Evolutionary conservation across 2,797 vertebrate genomes (phyloP).

Genomic region (Emys orbicularis): DNA sequence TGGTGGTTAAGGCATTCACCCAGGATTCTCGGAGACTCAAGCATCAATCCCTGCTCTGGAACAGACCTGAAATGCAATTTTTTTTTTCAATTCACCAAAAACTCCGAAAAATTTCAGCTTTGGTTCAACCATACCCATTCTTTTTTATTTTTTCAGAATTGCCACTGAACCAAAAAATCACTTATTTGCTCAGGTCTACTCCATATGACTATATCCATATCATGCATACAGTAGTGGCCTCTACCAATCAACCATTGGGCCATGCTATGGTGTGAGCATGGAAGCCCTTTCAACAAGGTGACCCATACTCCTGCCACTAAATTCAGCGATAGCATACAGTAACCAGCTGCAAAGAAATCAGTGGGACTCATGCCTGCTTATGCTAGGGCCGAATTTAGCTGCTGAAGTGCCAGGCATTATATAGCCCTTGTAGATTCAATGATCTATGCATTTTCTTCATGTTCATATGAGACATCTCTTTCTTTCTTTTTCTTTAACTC

Average conservation of each 20-base stretch:
- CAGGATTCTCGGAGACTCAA: background rate
- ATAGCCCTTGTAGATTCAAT: background rate
- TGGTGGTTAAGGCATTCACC: background rate
- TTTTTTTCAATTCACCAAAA: background rate
- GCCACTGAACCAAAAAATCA: background rate
- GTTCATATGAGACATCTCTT: background rate
- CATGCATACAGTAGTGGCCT: background rate
- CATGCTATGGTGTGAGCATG: background rate
- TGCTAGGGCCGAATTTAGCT: background rate
- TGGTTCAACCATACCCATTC: background rate
- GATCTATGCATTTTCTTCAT: background rate
- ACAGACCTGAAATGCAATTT: background rate
- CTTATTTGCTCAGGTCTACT: background rate
- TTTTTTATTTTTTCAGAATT: background rate
- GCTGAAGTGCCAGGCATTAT: background rate
- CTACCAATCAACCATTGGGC: background rate
- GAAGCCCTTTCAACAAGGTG: background rate
- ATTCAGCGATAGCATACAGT: background rate
- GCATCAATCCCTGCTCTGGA: background rate
- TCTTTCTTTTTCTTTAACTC: background rate
- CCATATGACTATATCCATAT: background rate
- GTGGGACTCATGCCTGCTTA: background rate
- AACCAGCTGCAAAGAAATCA: background rate
- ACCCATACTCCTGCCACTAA: background rate
- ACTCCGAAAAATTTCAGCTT: background rate